Percentiles rank a stretch among this genome's conserved stretches.
Conservation (phyloP, 1,140 invertebrate species). For the Zelostemma sp. region DNA sequence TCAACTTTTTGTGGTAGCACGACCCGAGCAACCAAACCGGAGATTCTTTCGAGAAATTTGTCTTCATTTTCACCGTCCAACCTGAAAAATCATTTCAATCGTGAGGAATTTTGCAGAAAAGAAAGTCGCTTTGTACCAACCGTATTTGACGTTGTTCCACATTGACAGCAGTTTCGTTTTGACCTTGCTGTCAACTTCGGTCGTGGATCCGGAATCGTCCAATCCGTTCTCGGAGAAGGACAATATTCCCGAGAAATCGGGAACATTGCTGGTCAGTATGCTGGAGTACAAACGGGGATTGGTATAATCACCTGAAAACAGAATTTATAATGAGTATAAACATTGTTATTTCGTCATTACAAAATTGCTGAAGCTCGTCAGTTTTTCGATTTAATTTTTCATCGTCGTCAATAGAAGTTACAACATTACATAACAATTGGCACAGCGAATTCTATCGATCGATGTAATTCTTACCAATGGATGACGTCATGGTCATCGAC, state of each 20-base stretch:
- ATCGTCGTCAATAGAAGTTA: too few species aligned
- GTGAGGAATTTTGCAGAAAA: too few species aligned
- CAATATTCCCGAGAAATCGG: constrained; percentile 50
- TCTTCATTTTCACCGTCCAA: constrained; percentile 84
- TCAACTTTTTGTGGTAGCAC: constrained; percentile 83
- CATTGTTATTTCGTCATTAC: too few species aligned
- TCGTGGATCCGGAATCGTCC: constrained; percentile 57
- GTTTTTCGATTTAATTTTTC: too few species aligned
- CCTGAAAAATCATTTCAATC: constrained; percentile 60
- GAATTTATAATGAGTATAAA: too few species aligned
- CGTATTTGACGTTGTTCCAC: constrained; percentile 94
- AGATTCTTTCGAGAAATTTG: constrained; percentile 87
- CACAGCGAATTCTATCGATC: too few species aligned
- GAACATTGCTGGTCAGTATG: constrained; percentile 54
- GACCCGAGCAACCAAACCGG: constrained; percentile 86
- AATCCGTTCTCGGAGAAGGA: constrained; percentile 49
- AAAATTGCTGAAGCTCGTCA: too few species aligned
- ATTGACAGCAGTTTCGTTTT: constrained; percentile 85
- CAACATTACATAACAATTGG: too few species aligned
- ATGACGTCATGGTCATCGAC: too few species aligned
- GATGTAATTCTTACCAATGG: too few species aligned
- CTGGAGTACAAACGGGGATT: constrained; percentile 55
- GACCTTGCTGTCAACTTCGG: constrained; percentile 80
- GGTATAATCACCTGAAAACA: constrained; percentile 51
- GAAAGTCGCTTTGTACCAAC: too few species aligned